Evolutionary conservation across 2,888 invertebrate species (phyloP), one percentile per base, ranked within the genome.

Genomic region (Plusia festucae): DNA sequence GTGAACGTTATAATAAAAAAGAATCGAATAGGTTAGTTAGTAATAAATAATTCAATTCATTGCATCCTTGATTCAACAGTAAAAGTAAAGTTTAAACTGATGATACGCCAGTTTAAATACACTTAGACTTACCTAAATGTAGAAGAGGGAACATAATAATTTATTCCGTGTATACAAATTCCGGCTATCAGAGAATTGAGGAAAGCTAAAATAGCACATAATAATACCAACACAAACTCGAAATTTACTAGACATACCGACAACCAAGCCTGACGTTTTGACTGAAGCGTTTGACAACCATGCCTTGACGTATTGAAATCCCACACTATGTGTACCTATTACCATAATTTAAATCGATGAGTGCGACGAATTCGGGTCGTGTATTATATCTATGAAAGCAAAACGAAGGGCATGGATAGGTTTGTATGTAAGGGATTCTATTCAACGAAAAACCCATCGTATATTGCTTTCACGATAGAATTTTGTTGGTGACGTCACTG

Each of bases 331-430:
- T 18, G 18, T 49, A 49, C 46, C 24, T 18, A 74, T 76, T 77
- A 77, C 53, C 77, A 68, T 74, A 74, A 74, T 64, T 71, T 67
- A 66, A 70, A 53, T 49, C 46, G 46, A 49, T 30, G 32, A 59
- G 27, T 59, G 49, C 63, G 63, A 65, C 57, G 60, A 49, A 66
- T 66, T 16, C 52, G 27, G 15, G 20, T 40, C 22, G 32, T 40
- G 52, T 30, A 34, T 52, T 67, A 70, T 16, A 2, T 9, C 46
- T 49, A 49, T 20, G 9, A 49, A 49, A 49, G 46, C 18, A 8
- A 20, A 49, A 20, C 46, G 46, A 49, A 49, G 20, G 46, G 46
- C 20, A 20, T 20, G 18, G 46, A 20, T 20, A 49, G 20, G 46
- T 49, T 20, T 16, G 9, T 30, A 30, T 9, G 20, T 49, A 49